Base-by-base conservation (phyloP, 2,113 vertebrate genomes). In the Hydropotes inermis region DNA sequence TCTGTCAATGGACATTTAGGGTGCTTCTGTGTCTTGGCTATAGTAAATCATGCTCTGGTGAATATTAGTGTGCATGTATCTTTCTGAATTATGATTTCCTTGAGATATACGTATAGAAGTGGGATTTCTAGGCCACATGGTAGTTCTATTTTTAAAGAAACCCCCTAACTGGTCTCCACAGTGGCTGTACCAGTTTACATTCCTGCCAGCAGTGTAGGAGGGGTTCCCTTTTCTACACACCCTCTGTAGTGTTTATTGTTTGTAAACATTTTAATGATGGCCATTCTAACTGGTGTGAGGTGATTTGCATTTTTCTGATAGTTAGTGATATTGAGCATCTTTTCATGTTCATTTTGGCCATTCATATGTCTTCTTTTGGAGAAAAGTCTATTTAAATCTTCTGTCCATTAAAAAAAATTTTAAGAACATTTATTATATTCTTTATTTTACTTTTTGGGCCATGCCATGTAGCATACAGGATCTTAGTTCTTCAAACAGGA, bases 401-500 rank as follows among this genome's bases (percentile, higher is more conserved):
- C 19, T 39, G 67, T 74, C n/a, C 67, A 74, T 74, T 0, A 39
- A 74, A 70, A 23, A 2, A 0, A 12, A 6, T 36, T 39, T 39
- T 0, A 39, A 70, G 67, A 23, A 74, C 19, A 13, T 39, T 74
- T 39, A 39, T 6, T 70, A 39, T 70, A 39, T 39, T 74, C 10
- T 74, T 74, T 74, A 70, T 70, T 74, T 74, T 39, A 39, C 67
- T 70, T 70, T 70, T 39, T 39, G 23, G 67, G n/a, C n/a, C 67
- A 74, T 74, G n/a, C n/a, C 6, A 23, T 39, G 36, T 74, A 39
- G 67, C 67, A 6, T 25, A 1, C 0, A 1, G 10, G n/a, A 39
- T 74, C n/a, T 70, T 74, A 23, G 67, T 74, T 74, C n/a, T 74
- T 74, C n/a, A 23, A 74, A 74, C 67, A 74, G 67, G n/a, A 11